phyloP scores from a whole-genome alignment of 2,797 vertebrate species.

The Poecile montanus region DNA sequence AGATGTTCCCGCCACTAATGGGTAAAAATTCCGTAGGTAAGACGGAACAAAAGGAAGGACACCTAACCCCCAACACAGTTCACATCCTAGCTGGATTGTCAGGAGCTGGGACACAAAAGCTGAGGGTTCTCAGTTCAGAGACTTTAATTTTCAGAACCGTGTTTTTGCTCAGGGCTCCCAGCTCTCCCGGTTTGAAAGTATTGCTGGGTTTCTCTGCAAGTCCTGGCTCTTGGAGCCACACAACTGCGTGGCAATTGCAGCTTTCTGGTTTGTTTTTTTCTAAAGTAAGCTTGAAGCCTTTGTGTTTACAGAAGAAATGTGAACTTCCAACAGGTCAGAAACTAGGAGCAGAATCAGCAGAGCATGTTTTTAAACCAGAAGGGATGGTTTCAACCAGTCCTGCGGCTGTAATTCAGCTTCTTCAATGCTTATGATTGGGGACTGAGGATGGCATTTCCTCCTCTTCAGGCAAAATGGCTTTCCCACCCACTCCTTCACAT shows the following conservation, averaged over 20 bases:
- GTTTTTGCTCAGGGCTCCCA: not conserved
- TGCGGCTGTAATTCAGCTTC: not conserved
- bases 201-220: not conserved
- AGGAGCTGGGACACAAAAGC: not conserved
- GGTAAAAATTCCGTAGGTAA: too few relatives aligned
- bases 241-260: not conserved
- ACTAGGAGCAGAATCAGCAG: not conserved
- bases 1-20: too few relatives aligned
- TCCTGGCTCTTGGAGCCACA: not conserved
- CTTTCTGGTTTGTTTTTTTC: not conserved
- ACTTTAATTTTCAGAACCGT: not conserved
- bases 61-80: too few relatives aligned
- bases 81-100: not conserved
- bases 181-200: fast-evolving
- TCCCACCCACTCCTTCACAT: slow-evolving; percentile 4
- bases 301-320: not conserved
- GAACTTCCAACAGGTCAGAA: not conserved
- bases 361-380: not conserved
- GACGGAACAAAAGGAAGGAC: too few relatives aligned
- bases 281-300: not conserved
- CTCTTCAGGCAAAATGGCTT: slow-evolving; percentile 7
- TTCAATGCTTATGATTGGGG: not conserved
- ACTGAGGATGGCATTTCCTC: slow-evolving; percentile 21
- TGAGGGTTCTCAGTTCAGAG: not conserved
- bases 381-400: not conserved